These are phyloP conservation scores for Drymodes brunneopygia DNA, from an alignment of 2,113 vertebrate genomes.

Conservation along the genomic window DNA sequence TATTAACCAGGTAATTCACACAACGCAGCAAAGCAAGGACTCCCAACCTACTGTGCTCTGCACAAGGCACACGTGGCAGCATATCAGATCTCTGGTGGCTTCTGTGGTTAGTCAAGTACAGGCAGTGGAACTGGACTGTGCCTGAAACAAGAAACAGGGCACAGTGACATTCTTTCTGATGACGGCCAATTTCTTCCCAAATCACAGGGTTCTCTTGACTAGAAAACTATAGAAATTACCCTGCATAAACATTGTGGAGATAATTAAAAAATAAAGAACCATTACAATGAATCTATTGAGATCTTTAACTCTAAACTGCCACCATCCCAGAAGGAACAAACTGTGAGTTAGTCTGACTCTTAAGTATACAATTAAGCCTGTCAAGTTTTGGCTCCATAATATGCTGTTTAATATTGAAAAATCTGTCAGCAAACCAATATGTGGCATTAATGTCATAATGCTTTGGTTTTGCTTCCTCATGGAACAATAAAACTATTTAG, in stretches of 20 bases:
- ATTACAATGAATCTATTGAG: neutral
- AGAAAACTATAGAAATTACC: neutral
- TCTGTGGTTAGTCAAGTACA: neutral
- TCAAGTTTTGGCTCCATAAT: conserved; percentile 35
- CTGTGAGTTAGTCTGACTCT: conserved; percentile 48
- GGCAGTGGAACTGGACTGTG: neutral
- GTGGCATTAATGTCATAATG: neutral
- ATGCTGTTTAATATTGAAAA: conserved; percentile 59
- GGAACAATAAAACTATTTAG: conserved; percentile 25
- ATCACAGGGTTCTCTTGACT: neutral
- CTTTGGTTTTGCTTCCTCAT: conserved; percentile 19
- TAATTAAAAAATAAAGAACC: conserved; percentile 58
- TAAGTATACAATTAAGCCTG: conserved; percentile 56
- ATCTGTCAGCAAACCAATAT: conserved; percentile 21
- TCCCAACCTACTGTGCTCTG: neutral
- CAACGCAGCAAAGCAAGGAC: neutral
- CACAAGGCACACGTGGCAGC: neutral
- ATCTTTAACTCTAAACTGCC: conserved; percentile 46
- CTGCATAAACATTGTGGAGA: neutral
- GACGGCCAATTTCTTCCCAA: neutral
- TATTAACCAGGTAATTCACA: neutral
- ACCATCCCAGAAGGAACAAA: conserved; percentile 39
- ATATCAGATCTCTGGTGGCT: neutral
- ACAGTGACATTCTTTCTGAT: neutral
- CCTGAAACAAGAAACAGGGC: neutral